phyloP scores from a whole-genome alignment of 2,113 vertebrate species.

The Bungarus multicinctus region DNA sequence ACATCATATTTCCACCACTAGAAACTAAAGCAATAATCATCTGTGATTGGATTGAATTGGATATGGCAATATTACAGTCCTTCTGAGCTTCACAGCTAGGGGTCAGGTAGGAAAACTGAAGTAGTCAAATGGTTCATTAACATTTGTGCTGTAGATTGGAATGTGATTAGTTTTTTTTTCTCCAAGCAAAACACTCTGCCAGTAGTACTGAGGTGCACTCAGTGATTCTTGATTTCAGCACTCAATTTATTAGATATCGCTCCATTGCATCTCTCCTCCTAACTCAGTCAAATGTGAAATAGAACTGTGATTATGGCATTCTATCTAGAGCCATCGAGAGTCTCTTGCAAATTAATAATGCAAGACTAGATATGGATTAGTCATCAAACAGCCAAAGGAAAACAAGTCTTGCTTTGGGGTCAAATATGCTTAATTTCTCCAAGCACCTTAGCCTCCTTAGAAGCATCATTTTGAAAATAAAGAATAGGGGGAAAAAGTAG shows the following conservation, averaged over 20 bases:
- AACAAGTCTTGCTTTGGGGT: background rate
- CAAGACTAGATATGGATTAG: background rate
- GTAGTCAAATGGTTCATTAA: background rate
- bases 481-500: background rate
- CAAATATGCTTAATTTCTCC: background rate
- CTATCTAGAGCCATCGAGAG: background rate
- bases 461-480: background rate
- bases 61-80: fast-evolving
- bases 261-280: constrained; percentile 22
- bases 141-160: background rate
- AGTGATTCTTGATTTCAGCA: constrained; percentile 24
- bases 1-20: background rate
- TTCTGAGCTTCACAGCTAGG: background rate
- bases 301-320: constrained; percentile 8
- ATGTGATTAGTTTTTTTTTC: background rate
- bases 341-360: background rate
- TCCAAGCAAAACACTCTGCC: background rate
- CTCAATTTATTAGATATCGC: constrained; percentile 21
- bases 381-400: background rate
- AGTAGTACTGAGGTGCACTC: background rate
- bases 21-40: background rate
- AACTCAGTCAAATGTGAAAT: constrained; percentile 26
- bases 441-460: background rate
- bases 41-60: background rate
- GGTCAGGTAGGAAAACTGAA: background rate